phyloP scores from a whole-genome alignment of 2,797 vertebrate species.

The Streptopelia turtur region DNA sequence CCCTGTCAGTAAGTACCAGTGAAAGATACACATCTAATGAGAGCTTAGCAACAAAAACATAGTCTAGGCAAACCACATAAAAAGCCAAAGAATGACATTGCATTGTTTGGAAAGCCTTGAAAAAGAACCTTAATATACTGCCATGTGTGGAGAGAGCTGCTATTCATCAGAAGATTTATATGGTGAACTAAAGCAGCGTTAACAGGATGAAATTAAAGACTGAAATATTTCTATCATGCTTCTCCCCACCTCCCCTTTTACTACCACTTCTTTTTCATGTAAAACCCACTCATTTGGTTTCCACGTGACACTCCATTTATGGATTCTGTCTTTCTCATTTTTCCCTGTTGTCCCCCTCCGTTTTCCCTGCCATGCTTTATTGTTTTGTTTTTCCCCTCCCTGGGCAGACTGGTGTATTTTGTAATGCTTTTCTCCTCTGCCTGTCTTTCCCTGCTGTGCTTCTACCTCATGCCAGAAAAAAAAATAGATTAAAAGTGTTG shows the following conservation, averaged over 20 bases:
- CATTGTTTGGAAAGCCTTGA: not conserved
- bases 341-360: not conserved
- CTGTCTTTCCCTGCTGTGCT: not conserved
- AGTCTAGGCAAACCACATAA: not conserved
- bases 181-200: not conserved
- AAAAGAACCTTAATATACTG: slow-evolving; percentile 1
- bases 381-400: not conserved
- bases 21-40: not conserved
- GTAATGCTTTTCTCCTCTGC: not conserved
- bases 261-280: not conserved
- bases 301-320: not conserved
- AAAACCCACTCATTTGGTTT: not conserved
- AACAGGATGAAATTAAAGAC: not conserved
- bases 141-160: not conserved
- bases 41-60: not conserved
- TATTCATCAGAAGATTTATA: not conserved
- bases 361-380: not conserved
- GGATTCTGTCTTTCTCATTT: not conserved
- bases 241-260: not conserved
- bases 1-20: not conserved
- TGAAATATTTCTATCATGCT: not conserved
- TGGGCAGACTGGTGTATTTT: not conserved
- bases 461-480: not conserved
- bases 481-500: too few species aligned
- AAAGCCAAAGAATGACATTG: not conserved